These are phyloP conservation scores for Orthonychiurus folsomi DNA, from an alignment of 2,888 invertebrate genomes.

Conservation along the genomic window DNA sequence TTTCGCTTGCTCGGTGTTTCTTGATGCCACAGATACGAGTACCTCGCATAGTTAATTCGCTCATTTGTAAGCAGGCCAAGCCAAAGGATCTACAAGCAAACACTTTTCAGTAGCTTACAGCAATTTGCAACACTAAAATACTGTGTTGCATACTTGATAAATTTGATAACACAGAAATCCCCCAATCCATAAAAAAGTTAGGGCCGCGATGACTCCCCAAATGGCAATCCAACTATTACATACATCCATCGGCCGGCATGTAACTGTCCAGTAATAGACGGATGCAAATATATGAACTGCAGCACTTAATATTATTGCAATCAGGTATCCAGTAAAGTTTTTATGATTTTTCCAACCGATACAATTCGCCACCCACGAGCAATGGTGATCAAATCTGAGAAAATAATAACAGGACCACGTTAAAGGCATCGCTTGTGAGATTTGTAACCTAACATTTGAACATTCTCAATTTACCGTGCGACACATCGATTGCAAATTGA, in stretches of 20 bases:
- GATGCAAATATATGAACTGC: background rate
- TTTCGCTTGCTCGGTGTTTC: no score
- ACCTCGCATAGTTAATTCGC: slow-evolving; percentile 1
- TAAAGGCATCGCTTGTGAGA: background rate
- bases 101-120: background rate
- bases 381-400: slow-evolving; percentile 11
- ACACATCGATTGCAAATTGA: slow-evolving; percentile 7
- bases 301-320: background rate
- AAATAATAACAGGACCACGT: no score
- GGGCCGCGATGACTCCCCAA: no score
- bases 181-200: no score
- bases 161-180: no score
- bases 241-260: no score
- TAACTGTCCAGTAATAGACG: background rate
- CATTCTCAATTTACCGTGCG: slow-evolving; percentile 6
- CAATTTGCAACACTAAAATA: background rate
- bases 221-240: no score
- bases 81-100: background rate
- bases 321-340: slow-evolving; percentile 5
- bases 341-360: slow-evolving; percentile 5
- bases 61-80: slow-evolving; percentile 7
- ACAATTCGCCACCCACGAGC: slow-evolving; percentile 7
- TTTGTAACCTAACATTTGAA: background rate
- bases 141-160: no score
- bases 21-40: background rate